Percentiles rank a stretch among this genome's conserved stretches.
These are phyloP conservation scores for Allophyes oxyacanthae DNA, from an alignment of 2,888 invertebrate species.

Conservation along the genomic window DNA sequence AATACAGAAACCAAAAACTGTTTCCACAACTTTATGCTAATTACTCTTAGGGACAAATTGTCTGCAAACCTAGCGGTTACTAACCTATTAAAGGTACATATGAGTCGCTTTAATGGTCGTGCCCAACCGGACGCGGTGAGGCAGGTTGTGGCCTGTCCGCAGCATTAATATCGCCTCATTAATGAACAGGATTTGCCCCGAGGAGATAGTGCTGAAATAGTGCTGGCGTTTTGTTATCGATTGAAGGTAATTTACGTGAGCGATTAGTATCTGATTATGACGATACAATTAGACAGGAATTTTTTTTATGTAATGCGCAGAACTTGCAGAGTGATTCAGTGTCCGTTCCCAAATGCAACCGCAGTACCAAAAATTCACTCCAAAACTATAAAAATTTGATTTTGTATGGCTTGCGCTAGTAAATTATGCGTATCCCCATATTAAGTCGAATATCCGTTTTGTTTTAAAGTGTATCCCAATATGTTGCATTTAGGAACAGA, in stretches of 20 bases:
- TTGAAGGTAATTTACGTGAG: not conserved
- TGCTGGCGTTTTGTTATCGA: not conserved
- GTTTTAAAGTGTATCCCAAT: too few species aligned
- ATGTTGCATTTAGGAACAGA: too few species aligned
- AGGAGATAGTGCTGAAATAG: conserved; percentile 17
- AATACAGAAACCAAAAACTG: conserved; percentile 13
- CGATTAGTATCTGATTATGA: too few species aligned
- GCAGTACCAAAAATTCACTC: too few species aligned
- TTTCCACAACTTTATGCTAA: conserved; percentile 18
- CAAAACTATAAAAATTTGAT: too few species aligned
- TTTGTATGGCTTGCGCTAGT: too few species aligned
- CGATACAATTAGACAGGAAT: too few species aligned
- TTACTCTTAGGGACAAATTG: conserved; percentile 28
- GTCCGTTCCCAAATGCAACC: too few species aligned
- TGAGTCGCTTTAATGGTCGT: conserved; percentile 30
- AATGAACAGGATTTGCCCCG: conserved; percentile 15
- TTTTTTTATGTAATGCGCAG: too few species aligned
- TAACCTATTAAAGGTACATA: conserved; percentile 29
- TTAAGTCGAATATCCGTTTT: too few species aligned
- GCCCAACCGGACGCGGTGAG: conserved; percentile 4
- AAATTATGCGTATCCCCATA: too few species aligned
- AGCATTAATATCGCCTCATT: conserved; percentile 48
- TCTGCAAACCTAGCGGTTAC: conserved; percentile 3
- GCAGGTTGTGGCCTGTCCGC: conserved; percentile 14
- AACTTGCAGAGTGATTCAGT: too few species aligned